phyloP scores from a whole-genome alignment of 2,888 invertebrate species.

The Drosophila subsilvestris region DNA sequence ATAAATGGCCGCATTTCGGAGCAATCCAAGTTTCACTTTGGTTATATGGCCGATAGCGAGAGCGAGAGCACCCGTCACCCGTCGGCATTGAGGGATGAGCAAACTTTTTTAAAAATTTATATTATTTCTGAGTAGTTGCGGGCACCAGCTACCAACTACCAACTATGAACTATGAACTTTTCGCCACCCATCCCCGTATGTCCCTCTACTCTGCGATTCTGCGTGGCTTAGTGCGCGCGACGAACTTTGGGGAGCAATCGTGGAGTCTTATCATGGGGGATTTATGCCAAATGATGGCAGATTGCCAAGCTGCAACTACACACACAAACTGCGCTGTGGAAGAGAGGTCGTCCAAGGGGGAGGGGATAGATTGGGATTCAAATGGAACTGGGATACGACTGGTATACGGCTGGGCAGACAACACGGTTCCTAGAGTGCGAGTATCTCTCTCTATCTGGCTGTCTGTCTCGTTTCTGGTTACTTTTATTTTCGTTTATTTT shows the following conservation, averaged over 20 bases:
- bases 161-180: conserved; percentile 51
- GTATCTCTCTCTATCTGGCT: not conserved
- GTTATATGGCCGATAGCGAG: conserved; percentile 48
- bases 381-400: conserved; percentile 27
- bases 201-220: conserved; percentile 26
- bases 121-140: conserved; percentile 48
- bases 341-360: not conserved
- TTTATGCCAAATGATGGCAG: conserved; percentile 77
- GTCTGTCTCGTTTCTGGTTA: conserved; percentile 29
- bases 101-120: conserved; percentile 71
- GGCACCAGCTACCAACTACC: conserved; percentile 52
- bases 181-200: conserved; percentile 1
- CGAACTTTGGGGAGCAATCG: conserved; percentile 77
- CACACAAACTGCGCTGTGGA: conserved; percentile 36
- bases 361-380: conserved; percentile 30
- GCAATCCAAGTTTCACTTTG: conserved; percentile 33
- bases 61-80: conserved; percentile 28
- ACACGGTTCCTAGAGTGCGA: conserved; percentile 40
- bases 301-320: conserved; percentile 74
- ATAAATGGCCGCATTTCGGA: conserved; percentile 57
- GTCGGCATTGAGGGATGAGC: conserved; percentile 52
- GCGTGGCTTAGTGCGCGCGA: conserved; percentile 65
- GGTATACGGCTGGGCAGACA: conserved; percentile 35
- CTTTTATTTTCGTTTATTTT: conserved; percentile 49
- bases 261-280: conserved; percentile 70